Conservation (phyloP, 2,113 vertebrate genomes). For the Neogobius melanostomus region DNA sequence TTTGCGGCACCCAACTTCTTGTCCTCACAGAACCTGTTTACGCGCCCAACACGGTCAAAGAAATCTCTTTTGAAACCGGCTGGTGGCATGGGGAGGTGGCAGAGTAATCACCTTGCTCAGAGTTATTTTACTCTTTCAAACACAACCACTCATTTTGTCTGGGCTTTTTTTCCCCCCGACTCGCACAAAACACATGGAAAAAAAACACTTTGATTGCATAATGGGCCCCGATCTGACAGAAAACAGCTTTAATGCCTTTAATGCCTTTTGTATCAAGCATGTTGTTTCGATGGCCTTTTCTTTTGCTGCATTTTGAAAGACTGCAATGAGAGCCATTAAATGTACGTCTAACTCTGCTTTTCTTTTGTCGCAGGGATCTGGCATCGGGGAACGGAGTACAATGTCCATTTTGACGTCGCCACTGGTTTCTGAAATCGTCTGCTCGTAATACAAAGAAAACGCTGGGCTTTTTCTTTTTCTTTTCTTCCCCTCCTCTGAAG, state of each 20-base stretch:
- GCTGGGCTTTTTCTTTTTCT: conserved; percentile 48
- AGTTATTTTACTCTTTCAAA: conserved; percentile 3
- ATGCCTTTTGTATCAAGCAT: neutral
- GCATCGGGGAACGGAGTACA: conserved; percentile 61
- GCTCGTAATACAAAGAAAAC: conserved; percentile 43
- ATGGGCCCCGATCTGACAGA: conserved; percentile 5
- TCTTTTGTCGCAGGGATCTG: conserved; percentile 47
- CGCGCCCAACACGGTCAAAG: neutral
- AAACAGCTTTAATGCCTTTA: neutral
- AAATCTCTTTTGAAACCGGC: conserved; percentile 1
- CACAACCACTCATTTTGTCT: conserved; percentile 8
- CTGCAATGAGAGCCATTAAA: neutral
- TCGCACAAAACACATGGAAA: neutral
- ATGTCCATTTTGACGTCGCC: conserved; percentile 70
- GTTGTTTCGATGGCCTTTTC: neutral
- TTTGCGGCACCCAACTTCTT: neutral
- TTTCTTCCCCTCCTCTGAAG: conserved; percentile 23
- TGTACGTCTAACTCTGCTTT: conserved; percentile 21
- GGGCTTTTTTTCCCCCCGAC: neutral
- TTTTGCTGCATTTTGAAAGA: neutral
- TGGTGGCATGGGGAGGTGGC: neutral
- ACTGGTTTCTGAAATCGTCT: conserved; percentile 52
- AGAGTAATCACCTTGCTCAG: neutral
- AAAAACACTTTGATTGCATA: conserved; percentile 13
- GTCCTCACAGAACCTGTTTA: neutral